Evolutionary conservation across 2,888 invertebrate genomes (phyloP), one percentile per base, ranked within the genome.

Genomic region (Drosophila sordidula): DNA sequence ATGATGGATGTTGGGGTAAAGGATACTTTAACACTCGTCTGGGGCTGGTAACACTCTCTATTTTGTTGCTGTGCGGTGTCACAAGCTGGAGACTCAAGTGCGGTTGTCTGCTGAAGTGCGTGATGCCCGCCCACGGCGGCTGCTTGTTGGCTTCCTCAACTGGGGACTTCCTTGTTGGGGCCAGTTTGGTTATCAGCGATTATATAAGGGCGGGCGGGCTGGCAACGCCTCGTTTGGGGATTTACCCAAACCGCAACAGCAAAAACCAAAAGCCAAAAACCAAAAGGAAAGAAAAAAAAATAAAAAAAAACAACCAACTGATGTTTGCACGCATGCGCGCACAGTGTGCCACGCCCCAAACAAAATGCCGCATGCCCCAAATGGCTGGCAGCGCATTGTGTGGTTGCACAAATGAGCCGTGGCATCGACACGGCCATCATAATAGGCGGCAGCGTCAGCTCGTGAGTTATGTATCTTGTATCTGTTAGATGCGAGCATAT

Each of bases 281-380:
- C 1, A 14, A 45, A 44, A 54, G 25, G 16, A n/a, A n/a, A n/a
- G n/a, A n/a, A n/a, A n/a, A n/a, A 16, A 39, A 45, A 51, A 39
- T 8, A 32, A 12, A 49, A 11, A 58, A 45, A 51, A 55, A 16
- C 32, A 49, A 39, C 16, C 38, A 49, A 34, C 50, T 56, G 55
- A 51, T 69, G 63, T 18, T 66, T 69, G 78, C 80, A 85, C 74
- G 81, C 81, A 82, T 82, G 81, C 85, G 81, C 85, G 82, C 82
- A 85, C 82, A 68, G 55, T 41, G 66, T 68, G 78, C 70, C 80
- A 80, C 80, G 80, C 77, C 67, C 41, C 22, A 5, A 61, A 47
- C 39, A 38, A 38, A 18, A 38, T 29, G 45, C 54, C 16, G 22
- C 54, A 55, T 58, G 32, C 49, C 22, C 16, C 32, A 34, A 34